Evolutionary conservation across 2,113 vertebrate genomes (phyloP), one percentile per base, ranked within the genome.

Genomic region (Epinephelus lanceolatus): DNA sequence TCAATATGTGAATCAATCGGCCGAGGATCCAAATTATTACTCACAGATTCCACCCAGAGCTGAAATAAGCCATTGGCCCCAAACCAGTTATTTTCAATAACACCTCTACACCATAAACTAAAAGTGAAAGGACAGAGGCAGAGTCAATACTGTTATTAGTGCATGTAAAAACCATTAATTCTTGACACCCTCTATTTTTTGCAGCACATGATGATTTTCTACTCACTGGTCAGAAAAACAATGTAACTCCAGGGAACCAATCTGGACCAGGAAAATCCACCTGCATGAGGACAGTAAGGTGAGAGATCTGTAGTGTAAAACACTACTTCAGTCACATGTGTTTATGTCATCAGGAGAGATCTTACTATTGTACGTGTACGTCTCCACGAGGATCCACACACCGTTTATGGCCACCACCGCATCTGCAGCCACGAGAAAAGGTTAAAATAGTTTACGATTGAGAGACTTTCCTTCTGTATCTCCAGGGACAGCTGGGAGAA

Each of bases 41-140:
- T 97, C 87, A 99, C 98, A 99, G 95, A 89, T 99, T 99, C 98
- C 98, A 99, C 2, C 98, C 98, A 0, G 98, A 99, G 83, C 97
- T 98, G 94, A 99, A 96, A 93, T 99, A 99, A 65, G 97, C 96
- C 18, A 98, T 42, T 0, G 98, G 98, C 11, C 98, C 98, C 93
- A 99, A 92, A 56, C 98, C 98, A 0, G 97, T 96, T 55, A 97
- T 95, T 93, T 99, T 99, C 91, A 99, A 87, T 78, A 99, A 94
- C 75, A 99, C 96, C 92, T 99, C 98, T 66, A 97, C 96, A 0
- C 97, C 98, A 45, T 99, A 99, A 86, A 96, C 95, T 96, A 49
- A 67, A 90, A 71, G 72, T 12, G 49, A 15, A 70, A 71, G n/a
- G n/a, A 90, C 60, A 90, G 81, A 88, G 21, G 1, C 15, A 78